phyloP scores from a whole-genome alignment of 2,113 vertebrate species.

The Ia io region DNA sequence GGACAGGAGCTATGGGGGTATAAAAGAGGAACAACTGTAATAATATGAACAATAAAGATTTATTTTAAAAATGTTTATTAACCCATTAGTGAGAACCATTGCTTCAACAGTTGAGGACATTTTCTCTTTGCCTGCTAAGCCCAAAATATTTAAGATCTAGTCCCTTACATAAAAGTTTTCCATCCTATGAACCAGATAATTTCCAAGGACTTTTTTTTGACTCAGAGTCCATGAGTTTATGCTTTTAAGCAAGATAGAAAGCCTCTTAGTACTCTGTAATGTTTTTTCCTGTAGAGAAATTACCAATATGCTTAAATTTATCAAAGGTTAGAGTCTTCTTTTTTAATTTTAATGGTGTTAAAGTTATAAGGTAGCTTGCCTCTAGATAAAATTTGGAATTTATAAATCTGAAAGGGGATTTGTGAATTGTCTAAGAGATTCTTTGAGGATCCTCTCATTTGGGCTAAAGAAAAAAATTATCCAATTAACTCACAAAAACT shows the following conservation, averaged over 20 bases:
- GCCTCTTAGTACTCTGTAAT: neutral
- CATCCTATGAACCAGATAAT: neutral
- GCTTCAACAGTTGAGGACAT: neutral
- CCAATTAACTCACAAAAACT: neutral
- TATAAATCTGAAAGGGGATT: neutral
- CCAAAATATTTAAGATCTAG: neutral
- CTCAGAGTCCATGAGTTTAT: neutral
- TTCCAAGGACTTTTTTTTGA: neutral
- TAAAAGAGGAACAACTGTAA: no score
- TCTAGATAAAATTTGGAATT: neutral
- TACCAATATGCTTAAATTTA: neutral
- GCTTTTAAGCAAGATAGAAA: neutral
- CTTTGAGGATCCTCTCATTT: neutral
- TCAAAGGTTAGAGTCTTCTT: neutral
- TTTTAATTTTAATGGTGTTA: neutral
- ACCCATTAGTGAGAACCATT: neutral
- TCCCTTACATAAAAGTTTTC: neutral
- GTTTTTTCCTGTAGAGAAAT: neutral
- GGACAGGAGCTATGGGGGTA: no score
- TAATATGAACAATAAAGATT: no score
- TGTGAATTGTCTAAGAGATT: neutral
- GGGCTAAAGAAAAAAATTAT: neutral
- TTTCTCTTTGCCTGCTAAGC: neutral
- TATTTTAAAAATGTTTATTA: neutral
- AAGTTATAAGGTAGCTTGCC: neutral